Conservation (phyloP, 1,140 invertebrate species). For the Batillaria attramentaria region DNA sequence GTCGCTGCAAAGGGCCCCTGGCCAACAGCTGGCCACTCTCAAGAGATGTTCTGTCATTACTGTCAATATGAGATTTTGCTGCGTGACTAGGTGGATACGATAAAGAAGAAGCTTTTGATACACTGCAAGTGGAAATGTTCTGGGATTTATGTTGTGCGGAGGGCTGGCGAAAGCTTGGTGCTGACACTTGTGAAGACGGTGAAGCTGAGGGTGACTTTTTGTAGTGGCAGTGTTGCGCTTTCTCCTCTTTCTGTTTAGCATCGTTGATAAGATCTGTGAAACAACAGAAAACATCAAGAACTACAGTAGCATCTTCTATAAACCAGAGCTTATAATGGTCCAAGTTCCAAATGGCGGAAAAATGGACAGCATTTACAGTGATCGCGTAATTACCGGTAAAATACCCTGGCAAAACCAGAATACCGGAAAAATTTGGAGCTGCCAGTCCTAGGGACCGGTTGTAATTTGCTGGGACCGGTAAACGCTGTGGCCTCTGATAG, state of each 20-base stretch:
- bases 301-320: background rate
- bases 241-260: conserved; percentile 1
- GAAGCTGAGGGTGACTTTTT: background rate
- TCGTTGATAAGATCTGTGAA: conserved; percentile 12
- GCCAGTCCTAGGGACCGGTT: too few species aligned
- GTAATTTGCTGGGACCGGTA: too few species aligned
- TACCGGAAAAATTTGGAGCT: too few species aligned
- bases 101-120: background rate
- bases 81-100: background rate
- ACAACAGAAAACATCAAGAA: background rate
- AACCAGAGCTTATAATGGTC: background rate
- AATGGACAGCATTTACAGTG: background rate
- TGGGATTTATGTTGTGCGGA: background rate
- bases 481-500: too few species aligned
- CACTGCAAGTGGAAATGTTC: background rate
- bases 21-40: too few species aligned
- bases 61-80: background rate
- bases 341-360: background rate
- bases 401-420: background rate
- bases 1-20: too few species aligned
- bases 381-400: background rate
- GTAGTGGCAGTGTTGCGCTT: background rate
- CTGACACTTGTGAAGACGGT: background rate
- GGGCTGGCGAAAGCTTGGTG: background rate
- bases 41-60: too few species aligned